Evolutionary conservation across 2,113 vertebrate species (phyloP), one percentile per base, ranked within the genome.

Genomic region (Copsychus sechellarum): DNA sequence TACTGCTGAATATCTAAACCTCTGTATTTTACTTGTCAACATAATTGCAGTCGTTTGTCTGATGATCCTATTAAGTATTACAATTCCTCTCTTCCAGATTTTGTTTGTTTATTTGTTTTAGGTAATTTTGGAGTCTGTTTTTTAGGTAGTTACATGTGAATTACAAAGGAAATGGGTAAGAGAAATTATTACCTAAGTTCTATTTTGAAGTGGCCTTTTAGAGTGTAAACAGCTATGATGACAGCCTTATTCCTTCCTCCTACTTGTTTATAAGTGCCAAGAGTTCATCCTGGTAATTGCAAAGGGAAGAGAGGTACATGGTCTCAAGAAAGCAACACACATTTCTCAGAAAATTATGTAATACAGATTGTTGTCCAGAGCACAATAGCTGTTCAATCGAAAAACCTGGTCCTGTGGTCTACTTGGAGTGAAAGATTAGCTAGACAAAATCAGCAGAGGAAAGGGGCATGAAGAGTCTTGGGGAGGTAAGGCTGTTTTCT

Each of bases 1-100:
- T 83, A 50, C 4, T 36, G 64, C 38, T 11, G 3, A 94, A 53
- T 84, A 81, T 53, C 36, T 92, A 67, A 93, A 93, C 31, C 0
- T 15, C 69, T 65, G 62, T 54, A 83, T 96, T 84, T 74, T 50
- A 64, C 77, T 81, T 94, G 80, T 95, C 86, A 93, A 61, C 66
- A 61, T 96, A 92, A 96, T 95, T 94, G 70, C 64, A 74, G 91
- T 50, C 93, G 73, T 84, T 95, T 97, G 70, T 77, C 86, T 96
- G 93, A 95, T 81, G 82, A 91, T 94, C 71, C 81, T 74, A 72
- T 85, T 87, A 95, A 88, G 31, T 74, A 50, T 87, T 70, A 53
- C n/a, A 54, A 57, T 94, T 84, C 90, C 14, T 83, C 86, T 58
- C 77, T 66, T 79, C 34, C 51, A 8, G 3, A 31, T 51, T 53